These are phyloP conservation scores for Fragum sueziense DNA, from an alignment of 2,888 invertebrate genomes.

Conservation along the genomic window DNA sequence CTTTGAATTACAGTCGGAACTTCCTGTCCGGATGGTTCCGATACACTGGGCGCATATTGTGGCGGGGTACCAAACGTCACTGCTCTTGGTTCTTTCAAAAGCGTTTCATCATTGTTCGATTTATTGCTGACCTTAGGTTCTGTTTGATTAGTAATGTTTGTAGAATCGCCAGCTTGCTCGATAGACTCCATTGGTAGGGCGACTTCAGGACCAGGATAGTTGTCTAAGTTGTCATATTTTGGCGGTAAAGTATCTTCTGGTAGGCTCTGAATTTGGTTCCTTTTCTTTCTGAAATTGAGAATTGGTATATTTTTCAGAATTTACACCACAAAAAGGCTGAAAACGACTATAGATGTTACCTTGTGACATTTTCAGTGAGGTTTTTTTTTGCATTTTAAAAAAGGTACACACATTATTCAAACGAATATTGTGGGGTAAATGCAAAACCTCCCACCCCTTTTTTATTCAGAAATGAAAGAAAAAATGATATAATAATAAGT, in stretches of 20 bases:
- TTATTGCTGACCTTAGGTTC: too few relatives aligned
- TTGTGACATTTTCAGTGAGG: too few relatives aligned
- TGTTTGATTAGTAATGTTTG: neutral
- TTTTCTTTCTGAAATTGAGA: neutral
- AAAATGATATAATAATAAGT: neutral
- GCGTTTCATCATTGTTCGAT: neutral
- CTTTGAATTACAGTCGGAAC: neutral
- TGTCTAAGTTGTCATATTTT: neutral
- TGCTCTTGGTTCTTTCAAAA: neutral
- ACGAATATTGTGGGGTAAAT: too few relatives aligned
- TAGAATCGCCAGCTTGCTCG: neutral
- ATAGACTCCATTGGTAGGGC: neutral
- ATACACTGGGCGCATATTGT: too few relatives aligned
- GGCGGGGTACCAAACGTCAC: neutral
- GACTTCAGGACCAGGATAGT: neutral
- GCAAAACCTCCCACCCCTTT: too few relatives aligned
- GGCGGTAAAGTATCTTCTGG: neutral
- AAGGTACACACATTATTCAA: too few relatives aligned
- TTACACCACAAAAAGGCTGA: neutral
- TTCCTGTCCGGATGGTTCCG: too few relatives aligned
- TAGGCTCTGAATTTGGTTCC: neutral
- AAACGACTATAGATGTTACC: too few relatives aligned
- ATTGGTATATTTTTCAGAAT: neutral
- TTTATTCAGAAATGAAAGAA: too few relatives aligned
- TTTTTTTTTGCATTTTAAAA: too few relatives aligned